phyloP scores from a whole-genome alignment of 2,888 invertebrate genomes.

The Podabrus alpinus region DNA sequence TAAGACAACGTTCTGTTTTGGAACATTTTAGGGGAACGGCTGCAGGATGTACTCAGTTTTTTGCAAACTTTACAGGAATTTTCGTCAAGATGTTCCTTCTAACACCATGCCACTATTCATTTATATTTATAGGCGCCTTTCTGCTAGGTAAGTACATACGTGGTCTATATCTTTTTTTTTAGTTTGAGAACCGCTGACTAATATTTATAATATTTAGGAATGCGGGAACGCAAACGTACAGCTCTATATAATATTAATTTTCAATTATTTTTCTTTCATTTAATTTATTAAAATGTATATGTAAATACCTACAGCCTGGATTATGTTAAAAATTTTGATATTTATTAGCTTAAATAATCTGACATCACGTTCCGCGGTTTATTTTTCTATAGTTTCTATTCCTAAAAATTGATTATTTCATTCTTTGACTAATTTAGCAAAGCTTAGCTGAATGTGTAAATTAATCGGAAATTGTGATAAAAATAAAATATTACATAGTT shows the following conservation, averaged over 20 bases:
- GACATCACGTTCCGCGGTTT: not conserved
- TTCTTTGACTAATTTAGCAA: not conserved
- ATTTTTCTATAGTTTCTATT: not conserved
- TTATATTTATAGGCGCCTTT: slow-evolving; percentile 31
- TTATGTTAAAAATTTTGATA: not conserved
- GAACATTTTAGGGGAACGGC: slow-evolving; percentile 34
- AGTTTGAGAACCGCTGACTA: not conserved
- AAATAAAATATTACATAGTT: not conserved
- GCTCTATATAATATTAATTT: not conserved
- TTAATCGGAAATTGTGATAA: not conserved
- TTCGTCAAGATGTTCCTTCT: slow-evolving; percentile 29
- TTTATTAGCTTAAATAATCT: not conserved
- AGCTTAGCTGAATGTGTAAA: not conserved
- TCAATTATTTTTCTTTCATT: not conserved
- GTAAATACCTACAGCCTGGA: not conserved
- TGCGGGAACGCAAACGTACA: not conserved
- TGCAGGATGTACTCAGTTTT: slow-evolving; percentile 30
- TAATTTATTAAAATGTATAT: not conserved
- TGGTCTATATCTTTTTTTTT: not conserved
- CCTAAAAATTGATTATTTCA: not conserved
- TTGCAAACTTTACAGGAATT: slow-evolving; percentile 19
- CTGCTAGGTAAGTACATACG: slow-evolving; percentile 32
- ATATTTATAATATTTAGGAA: not conserved
- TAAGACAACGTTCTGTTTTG: not conserved
- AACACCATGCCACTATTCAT: slow-evolving; percentile 31